These are phyloP conservation scores for Sphaerophoria rueppellii DNA, from an alignment of 2,888 invertebrate genomes.

Conservation along the genomic window DNA sequence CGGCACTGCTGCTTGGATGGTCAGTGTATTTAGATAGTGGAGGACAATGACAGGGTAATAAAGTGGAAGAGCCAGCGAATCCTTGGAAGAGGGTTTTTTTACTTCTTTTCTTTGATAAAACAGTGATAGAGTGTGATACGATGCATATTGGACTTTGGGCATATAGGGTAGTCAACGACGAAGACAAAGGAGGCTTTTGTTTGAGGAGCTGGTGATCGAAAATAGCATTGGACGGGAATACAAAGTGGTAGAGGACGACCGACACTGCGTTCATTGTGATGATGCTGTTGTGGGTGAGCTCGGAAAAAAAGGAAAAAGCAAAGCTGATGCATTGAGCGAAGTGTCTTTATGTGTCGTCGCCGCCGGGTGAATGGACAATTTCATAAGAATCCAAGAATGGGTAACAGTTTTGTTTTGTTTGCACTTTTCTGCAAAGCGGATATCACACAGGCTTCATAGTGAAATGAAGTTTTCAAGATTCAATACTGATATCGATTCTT, in stretches of 20 bases:
- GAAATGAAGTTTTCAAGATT: too few species aligned
- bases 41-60: slow-evolving; percentile 66
- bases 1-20: slow-evolving; percentile 23
- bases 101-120: background rate
- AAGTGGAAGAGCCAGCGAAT: slow-evolving; percentile 57
- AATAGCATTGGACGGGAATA: slow-evolving; percentile 45
- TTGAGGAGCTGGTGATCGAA: slow-evolving; percentile 63
- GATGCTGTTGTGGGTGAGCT: slow-evolving; percentile 11
- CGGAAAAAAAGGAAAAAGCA: slow-evolving; percentile 12
- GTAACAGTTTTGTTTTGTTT: background rate
- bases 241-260: slow-evolving; percentile 49
- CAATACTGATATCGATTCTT: too few species aligned
- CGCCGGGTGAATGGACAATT: slow-evolving; percentile 22
- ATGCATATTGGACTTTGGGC: slow-evolving; percentile 45
- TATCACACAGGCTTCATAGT: too few species aligned
- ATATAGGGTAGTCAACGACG: slow-evolving; percentile 5
- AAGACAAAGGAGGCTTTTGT: slow-evolving; percentile 65
- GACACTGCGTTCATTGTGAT: slow-evolving; percentile 4
- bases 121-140: slow-evolving; percentile 21
- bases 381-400: slow-evolving; percentile 10
- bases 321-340: slow-evolving; percentile 16
- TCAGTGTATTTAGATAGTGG: slow-evolving; percentile 59
- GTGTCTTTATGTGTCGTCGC: background rate
- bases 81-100: slow-evolving; percentile 20
- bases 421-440: background rate